Base-by-base conservation (phyloP, 2,113 vertebrate genomes). In the Crotalus helleri region DNA sequence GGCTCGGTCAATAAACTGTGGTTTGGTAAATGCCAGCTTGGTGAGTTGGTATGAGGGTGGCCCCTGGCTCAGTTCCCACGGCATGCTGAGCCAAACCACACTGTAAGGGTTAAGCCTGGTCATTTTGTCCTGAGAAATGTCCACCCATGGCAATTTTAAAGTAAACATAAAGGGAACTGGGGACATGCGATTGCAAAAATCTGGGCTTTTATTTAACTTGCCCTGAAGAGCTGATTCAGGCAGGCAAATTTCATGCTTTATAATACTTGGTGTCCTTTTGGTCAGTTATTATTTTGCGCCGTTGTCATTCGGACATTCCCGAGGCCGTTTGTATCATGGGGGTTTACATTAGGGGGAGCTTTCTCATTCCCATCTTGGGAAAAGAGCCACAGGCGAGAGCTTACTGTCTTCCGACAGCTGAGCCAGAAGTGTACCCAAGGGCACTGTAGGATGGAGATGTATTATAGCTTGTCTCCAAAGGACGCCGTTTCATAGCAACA, bases 401-500 rank as follows among this genome's bases (percentile, higher is more conserved):
- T 64, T 26, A 49, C 61, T 1, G 59, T 29, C 26, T 64, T 64
- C 26, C 26, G 4, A 12, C n/a, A 81, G n/a, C 33, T 39, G n/a
- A 39, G 69, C 15, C 39, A 7, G 64, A 81, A 33, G n/a, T 39
- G n/a, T 6, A 15, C 5, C n/a, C 69, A 17, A 7, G 2, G 69
- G n/a, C 69, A 33, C 15, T 19, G 9, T 11, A 24, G 54, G 21
- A 5, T 57, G 88, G 21, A 10, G 19, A 15, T 58, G 33, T 33
- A 51, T 49, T 49, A 33, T 2, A 89, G 53, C 87, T 92, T 89
- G 15, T 23, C 6, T 85, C 24, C 24, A 74, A 85, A n/a, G 92
- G 58, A 49, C 26, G 26, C 44, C 59, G 54, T 92, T 59, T n/a
- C 69, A 90, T 90, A 59, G 88, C 92, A 92, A 92, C 92, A 49